Evolutionary conservation across 2,888 invertebrate species (phyloP).

Genomic region (Amitus sp.): DNA sequence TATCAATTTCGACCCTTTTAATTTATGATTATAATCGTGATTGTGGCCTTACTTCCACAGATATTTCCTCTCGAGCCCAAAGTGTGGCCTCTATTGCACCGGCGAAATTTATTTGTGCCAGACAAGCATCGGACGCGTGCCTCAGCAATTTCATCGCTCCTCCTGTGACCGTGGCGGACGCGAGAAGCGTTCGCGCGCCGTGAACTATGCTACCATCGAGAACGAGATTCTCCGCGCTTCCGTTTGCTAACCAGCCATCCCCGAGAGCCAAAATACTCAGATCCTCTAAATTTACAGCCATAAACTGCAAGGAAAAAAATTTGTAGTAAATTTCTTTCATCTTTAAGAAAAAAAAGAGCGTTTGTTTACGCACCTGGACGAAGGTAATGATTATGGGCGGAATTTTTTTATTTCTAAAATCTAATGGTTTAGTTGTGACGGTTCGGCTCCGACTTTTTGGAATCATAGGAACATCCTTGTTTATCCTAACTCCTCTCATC

Average conservation of each 20-base stretch:
- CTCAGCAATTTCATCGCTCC: conserved; percentile 73
- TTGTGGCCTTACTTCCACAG: conserved; percentile 77
- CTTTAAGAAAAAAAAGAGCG: neutral
- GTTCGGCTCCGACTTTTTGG: conserved; percentile 42
- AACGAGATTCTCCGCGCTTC: conserved; percentile 76
- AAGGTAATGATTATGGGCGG: conserved; percentile 84
- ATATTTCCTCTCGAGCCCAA: conserved; percentile 84
- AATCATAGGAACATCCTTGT: conserved; percentile 73
- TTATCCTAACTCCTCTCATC: conserved; percentile 82
- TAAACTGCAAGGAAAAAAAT: conserved; percentile 74
- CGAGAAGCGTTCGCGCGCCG: conserved; percentile 75
- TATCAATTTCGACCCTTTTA: too few species aligned
- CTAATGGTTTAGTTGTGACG: conserved; percentile 66
- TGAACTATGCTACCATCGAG: conserved; percentile 78
- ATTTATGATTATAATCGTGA: too few species aligned
- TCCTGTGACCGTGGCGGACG: conserved; percentile 75
- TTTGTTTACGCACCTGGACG: conserved; percentile 76
- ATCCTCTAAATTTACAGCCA: conserved; percentile 85
- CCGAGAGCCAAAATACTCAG: conserved; percentile 73
- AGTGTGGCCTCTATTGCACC: conserved; percentile 81
- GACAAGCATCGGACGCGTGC: conserved; percentile 72
- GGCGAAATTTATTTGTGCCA: conserved; percentile 79
- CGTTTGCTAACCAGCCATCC: conserved; percentile 77
- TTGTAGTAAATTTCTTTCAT: neutral
- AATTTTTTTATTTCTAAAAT: conserved; percentile 80